A percentile compares a stretch with the other conserved stretches of the same genome.
Evolutionary conservation across 2,888 invertebrate species (phyloP).

Genomic region (Macaria liturata): DNA sequence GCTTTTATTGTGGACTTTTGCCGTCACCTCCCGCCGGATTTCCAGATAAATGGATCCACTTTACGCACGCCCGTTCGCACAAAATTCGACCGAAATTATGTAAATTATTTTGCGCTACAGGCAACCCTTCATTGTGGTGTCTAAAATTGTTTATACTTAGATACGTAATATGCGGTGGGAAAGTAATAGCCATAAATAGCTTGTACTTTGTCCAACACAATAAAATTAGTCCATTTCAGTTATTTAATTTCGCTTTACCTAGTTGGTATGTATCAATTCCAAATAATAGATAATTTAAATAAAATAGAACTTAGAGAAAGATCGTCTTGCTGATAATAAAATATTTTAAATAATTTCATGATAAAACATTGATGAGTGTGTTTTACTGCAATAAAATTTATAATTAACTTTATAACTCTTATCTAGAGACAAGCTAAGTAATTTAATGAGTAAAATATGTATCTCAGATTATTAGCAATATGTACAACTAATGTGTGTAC

Average conservation of each 20-base stretch:
- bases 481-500: neutral
- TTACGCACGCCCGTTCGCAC: conserved; percentile 60
- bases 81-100: conserved; percentile 57
- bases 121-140: conserved; percentile 21
- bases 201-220: too few species aligned
- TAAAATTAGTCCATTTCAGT: too few species aligned
- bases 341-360: too few species aligned
- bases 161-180: too few species aligned
- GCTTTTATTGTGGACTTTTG: conserved; percentile 79
- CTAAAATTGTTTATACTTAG: neutral
- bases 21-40: conserved; percentile 77
- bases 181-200: too few species aligned
- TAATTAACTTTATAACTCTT: neutral
- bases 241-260: too few species aligned
- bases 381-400: too few species aligned
- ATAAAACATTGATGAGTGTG: too few species aligned
- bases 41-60: conserved; percentile 75
- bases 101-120: conserved; percentile 52
- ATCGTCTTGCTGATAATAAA: too few species aligned
- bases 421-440: neutral
- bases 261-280: too few species aligned
- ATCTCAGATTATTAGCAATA: neutral
- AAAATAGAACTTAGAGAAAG: too few species aligned
- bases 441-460: neutral
- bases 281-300: too few species aligned